phyloP scores from a whole-genome alignment of 2,797 vertebrate genomes.

The Thalassophryne amazonica region DNA sequence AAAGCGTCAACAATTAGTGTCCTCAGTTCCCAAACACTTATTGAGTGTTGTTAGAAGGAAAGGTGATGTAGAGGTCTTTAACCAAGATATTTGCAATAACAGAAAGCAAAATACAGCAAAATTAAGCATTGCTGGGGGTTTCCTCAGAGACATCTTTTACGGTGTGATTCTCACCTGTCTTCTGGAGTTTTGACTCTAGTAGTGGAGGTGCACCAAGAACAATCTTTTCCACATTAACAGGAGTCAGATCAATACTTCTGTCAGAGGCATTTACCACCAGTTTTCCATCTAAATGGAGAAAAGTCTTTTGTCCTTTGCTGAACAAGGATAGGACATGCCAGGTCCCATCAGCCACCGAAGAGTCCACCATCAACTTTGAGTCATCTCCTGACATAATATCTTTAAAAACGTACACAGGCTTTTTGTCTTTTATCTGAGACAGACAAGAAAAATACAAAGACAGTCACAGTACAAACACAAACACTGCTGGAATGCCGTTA shows the following conservation, averaged over 20 bases:
- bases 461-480: neutral
- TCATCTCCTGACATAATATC: constrained; percentile 42
- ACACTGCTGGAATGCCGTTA: neutral
- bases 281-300: constrained; percentile 60
- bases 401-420: constrained; percentile 52
- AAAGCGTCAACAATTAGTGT: no score
- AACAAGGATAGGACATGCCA: constrained; percentile 73
- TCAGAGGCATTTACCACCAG: constrained; percentile 57
- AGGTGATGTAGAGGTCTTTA: no score
- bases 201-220: constrained; percentile 50
- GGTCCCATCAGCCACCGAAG: constrained; percentile 61
- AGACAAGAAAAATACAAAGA: neutral
- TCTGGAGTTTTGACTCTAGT: constrained; percentile 23
- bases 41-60: no score
- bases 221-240: constrained; percentile 58
- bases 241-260: constrained; percentile 44
- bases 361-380: constrained; percentile 52
- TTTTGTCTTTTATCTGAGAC: constrained; percentile 68
- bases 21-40: no score
- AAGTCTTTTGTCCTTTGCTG: constrained; percentile 27
- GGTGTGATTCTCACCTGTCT: constrained; percentile 53
- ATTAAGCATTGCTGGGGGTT: no score
- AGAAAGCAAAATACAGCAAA: no score
- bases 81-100: no score
- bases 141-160: no score